These are phyloP conservation scores for Lasioglossum villosulum DNA, from an alignment of 2,888 invertebrate species.

Conservation along the genomic window DNA sequence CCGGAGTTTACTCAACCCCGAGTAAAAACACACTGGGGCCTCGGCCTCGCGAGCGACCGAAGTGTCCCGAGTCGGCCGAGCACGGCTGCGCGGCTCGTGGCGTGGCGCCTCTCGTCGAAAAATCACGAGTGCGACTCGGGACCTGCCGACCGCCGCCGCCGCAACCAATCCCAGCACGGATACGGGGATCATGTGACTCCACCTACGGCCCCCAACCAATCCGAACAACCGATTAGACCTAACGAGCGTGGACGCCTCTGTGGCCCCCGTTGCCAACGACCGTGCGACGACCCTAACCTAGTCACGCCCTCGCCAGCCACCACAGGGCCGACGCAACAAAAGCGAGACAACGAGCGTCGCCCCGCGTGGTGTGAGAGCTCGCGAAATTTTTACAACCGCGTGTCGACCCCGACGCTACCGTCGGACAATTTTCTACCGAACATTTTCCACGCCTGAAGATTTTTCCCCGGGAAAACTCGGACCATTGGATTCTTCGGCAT, in stretches of 20 bases:
- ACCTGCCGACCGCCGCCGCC: conserved; percentile 18
- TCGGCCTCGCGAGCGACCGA: conserved; percentile 67
- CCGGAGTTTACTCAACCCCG: conserved; percentile 90
- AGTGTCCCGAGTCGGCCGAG: conserved; percentile 61
- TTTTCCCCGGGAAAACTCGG: background rate
- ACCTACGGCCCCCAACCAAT: conserved; percentile 53
- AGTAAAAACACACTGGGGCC: conserved; percentile 83
- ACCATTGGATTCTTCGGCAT: background rate
- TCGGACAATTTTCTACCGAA: conserved; percentile 59
- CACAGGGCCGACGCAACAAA: conserved; percentile 65
- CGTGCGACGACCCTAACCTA: conserved; percentile 19
- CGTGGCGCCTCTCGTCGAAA: conserved; percentile 60
- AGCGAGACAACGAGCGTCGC: conserved; percentile 47
- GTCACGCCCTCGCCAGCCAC: conserved; percentile 64
- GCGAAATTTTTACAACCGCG: conserved; percentile 61
- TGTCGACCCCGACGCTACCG: conserved; percentile 52
- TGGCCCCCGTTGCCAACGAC: conserved; percentile 36
- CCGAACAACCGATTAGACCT: background rate
- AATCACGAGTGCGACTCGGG: conserved; percentile 46
- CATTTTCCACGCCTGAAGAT: background rate
- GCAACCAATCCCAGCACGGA: background rate
- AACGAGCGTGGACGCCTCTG: conserved; percentile 27
- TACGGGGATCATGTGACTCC: conserved; percentile 35
- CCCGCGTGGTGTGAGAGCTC: conserved; percentile 48
- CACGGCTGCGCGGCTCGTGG: conserved; percentile 68